Evolutionary conservation across 2,888 invertebrate genomes (phyloP), one percentile per base, ranked within the genome.

Genomic region (Mycalesis mineus): DNA sequence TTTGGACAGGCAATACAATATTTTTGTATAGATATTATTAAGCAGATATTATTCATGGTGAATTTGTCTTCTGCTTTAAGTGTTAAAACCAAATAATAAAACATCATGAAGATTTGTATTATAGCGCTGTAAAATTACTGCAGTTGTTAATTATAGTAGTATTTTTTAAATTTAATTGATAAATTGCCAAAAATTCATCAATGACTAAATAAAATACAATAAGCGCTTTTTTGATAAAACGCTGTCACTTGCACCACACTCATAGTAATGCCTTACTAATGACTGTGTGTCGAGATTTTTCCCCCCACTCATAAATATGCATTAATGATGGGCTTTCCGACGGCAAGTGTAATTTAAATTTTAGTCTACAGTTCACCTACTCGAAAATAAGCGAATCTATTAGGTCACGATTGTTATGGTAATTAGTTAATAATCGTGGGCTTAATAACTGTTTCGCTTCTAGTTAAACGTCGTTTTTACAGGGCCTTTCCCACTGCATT

Each of bases 211-310:
- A n/a, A n/a, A n/a, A n/a, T n/a, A n/a, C n/a, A n/a, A n/a, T n/a
- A 31, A 33, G 17, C 40, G 8, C n/a, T 33, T 17, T 33, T 17
- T 33, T 22, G 22, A 5, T 11, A 2, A 11, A 44, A 7, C 36
- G 14, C 39, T 40, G 40, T 60, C 29, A 39, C 36, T 77, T 75
- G 54, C 1, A 49, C 73, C 72, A 45, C 47, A 53, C 53, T 41
- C 65, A 63, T 74, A 77, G 80, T 82, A 82, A 86, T 84, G 84
- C 79, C 74, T 80, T 82, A 80, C 84, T 87, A 87, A 86, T 87
- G 86, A 84, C 84, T 77, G 78, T 81, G 75, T 84, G 84, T 82
- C 75, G 82, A 80, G 86, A 86, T 86, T 87, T 84, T 85, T 82
- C 75, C 82, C 68, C 78, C 78, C 70, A 74, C 78, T 83, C 84